These are phyloP conservation scores for Cephus nigrinus DNA, from an alignment of 2,888 invertebrate genomes.

Conservation along the genomic window DNA sequence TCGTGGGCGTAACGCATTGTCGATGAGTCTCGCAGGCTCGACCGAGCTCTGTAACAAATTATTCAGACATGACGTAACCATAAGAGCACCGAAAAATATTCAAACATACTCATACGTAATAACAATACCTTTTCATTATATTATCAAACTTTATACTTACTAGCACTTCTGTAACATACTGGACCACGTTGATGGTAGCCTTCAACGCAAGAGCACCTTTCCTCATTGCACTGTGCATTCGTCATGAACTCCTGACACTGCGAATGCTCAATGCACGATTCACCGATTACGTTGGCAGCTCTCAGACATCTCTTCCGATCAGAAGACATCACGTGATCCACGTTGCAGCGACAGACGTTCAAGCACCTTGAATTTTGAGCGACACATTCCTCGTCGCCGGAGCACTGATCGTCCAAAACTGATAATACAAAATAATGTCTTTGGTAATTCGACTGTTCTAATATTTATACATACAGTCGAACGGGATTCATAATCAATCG, in stretches of 20 bases:
- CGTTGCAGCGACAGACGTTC: conserved; percentile 54
- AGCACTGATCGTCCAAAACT: conserved; percentile 56
- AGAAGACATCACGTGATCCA: conserved; percentile 52
- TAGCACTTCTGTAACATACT: conserved; percentile 43
- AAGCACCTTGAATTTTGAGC: conserved; percentile 54
- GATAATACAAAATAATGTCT: neutral
- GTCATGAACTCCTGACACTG: conserved; percentile 55
- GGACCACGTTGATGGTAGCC: conserved; percentile 49
- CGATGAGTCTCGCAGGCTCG: conserved; percentile 39
- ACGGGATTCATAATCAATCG: neutral
- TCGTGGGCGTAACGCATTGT: conserved; percentile 49
- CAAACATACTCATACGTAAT: neutral
- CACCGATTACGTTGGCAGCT: conserved; percentile 53
- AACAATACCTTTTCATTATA: neutral
- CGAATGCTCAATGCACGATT: conserved; percentile 52
- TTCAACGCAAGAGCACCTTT: conserved; percentile 46
- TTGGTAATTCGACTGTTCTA: neutral
- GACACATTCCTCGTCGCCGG: conserved; percentile 58
- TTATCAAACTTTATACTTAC: conserved; percentile 32
- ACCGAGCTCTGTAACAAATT: conserved; percentile 35
- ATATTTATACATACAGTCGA: neutral
- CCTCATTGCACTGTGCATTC: conserved; percentile 39
- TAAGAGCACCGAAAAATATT: neutral
- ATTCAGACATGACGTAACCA: neutral
- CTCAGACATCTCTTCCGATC: conserved; percentile 54